These are phyloP conservation scores for Lithobates sylvaticus DNA, from an alignment of 2,797 vertebrate species.

Conservation along the genomic window DNA sequence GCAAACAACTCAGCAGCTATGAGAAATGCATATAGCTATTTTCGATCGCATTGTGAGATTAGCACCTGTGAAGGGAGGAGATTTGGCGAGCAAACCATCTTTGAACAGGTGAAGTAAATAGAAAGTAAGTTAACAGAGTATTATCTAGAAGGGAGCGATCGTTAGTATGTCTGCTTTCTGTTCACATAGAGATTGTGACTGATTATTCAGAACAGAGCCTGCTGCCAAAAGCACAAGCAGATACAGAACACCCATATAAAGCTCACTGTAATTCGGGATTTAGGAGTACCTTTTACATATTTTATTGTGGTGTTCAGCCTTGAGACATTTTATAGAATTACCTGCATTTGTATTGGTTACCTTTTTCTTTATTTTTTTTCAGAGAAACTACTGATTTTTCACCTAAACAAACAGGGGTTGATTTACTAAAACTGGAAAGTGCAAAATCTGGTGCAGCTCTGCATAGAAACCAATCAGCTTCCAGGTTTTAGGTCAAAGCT, in stretches of 20 bases:
- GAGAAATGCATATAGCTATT: neutral
- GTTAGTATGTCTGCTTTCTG: slow-evolving; percentile 46
- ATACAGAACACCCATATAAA: slow-evolving; percentile 34
- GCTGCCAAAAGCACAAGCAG: neutral
- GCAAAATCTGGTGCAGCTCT: no score
- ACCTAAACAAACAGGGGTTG: neutral
- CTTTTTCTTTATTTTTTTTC: neutral
- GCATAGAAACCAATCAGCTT: no score
- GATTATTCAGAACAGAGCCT: neutral
- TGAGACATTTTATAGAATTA: neutral
- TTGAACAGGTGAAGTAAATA: slow-evolving; percentile 56
- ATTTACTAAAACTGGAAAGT: no score
- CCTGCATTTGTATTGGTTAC: neutral
- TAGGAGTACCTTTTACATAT: neutral
- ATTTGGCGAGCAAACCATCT: slow-evolving; percentile 26
- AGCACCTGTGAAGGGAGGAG: slow-evolving; percentile 55
- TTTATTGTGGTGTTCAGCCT: neutral
- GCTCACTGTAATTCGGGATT: neutral
- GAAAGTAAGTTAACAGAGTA: neutral
- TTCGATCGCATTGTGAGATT: slow-evolving; percentile 53
- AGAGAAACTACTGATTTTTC: neutral
- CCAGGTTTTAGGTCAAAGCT: no score
- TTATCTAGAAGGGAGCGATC: accelerated
- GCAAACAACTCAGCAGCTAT: slow-evolving; percentile 31
- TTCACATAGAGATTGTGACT: slow-evolving; percentile 22